Base-by-base conservation (phyloP, 2,113 vertebrate genomes). In the Pitta sordida region DNA sequence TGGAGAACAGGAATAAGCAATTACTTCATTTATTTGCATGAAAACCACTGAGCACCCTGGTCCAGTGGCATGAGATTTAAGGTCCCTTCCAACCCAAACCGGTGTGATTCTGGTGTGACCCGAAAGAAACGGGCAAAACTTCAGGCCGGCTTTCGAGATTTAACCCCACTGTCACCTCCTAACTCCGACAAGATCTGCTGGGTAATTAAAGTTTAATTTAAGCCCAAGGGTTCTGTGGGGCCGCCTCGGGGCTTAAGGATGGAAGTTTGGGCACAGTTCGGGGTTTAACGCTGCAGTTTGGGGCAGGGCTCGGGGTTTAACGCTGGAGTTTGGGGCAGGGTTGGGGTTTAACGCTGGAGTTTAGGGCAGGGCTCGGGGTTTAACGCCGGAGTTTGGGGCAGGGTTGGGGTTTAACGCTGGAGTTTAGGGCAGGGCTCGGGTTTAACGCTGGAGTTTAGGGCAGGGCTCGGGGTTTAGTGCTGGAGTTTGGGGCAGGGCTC, bases 101-200 rank as follows among this genome's bases (percentile, higher is more conserved):
- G 6, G 1, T 14, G 43, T 17, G 55, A 11, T 12, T 22, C 48
- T 30, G 10, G 2, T 0, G 23, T 0, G 7, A 62, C n/a, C 27
- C 14, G 3, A 5, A n/a, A 36, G 13, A 37, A 23, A 23, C 2
- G 20, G 14, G 22, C 65, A 29, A 7, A 51, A 29, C 4, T 3
- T 5, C 7, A 48, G 27, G 44, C 21, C 17, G 2, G 4, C 18
- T 44, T 39, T 39, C 36, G 7, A 5, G 10, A 5, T 13, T 9
- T 7, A 53, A 52, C 2, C n/a, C 30, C 41, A 5, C 4, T 1
- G 6, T 4, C 63, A 19, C 49, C 21, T n/a, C 37, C 44, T 5
- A 9, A 9, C 11, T 26, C 2, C 0, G 2, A 4, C 6, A 8
- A 22, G 7, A 18, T 2, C 11, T 4, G 39, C 55, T 6, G 1